Evolutionary conservation across 2,888 invertebrate genomes (phyloP), one percentile per base, ranked within the genome.

Genomic region (Calephelis perditalis): DNA sequence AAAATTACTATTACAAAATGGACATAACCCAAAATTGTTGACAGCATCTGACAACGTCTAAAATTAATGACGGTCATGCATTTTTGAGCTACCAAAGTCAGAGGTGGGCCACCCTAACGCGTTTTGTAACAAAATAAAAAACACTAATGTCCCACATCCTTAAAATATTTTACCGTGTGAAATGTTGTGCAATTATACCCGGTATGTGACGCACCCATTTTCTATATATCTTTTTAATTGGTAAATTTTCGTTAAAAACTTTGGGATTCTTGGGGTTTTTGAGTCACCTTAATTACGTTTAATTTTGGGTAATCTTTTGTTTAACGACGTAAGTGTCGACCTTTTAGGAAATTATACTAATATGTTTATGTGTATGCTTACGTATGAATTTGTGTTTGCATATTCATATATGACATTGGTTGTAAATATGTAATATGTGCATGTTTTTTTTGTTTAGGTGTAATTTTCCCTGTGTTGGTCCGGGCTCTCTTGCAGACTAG

Each of bases 41-140:
- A 88, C 88, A 87, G 82, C 74, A 71, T 69, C 84, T 85, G 86
- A 79, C 81, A 82, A 78, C 81, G 73, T 80, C 79, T 81, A 79
- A 81, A 85, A 88, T 88, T 85, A 86, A 88, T 86, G 83, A 72
- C 82, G 82, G 82, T 81, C 80, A 77, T 78, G 74, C 75, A 74
- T 77, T 81, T 81, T 76, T 74, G 72, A 70, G 86, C 87, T 87
- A 85, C 88, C 82, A 82, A 75, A 81, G 79, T 79, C 86, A 82
- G 81, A 82, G 87, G 87, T 86, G 87, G 88, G 81, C 88, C 72
- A 84, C 84, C 82, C 80, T 84, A 83, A 71, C 69, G 68, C 65
- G 68, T 69, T 70, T 40, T 70, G 66, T 58, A 71, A 72, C 70
- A 71, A 67, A 70, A 70, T 61, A 73, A 74, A 74, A 76, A 75